Base-by-base conservation (phyloP, 2,888 invertebrate species). In the Calliscelio sp. region DNA sequence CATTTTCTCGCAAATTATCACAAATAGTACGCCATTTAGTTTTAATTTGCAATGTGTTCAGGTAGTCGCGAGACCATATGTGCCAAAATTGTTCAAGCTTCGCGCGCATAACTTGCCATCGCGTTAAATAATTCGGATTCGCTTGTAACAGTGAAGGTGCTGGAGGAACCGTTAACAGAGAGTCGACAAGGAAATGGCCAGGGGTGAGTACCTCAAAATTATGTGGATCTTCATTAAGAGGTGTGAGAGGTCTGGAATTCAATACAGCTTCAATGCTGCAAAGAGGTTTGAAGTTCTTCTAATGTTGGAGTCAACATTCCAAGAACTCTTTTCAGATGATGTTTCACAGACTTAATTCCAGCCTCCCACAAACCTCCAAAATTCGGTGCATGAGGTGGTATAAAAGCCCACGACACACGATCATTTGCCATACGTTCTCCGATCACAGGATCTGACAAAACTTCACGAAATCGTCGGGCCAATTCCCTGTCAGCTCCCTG, bases 331-430 rank as follows among this genome's bases (percentile, higher is more conserved):
- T 16, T 55, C 24, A 55, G 55, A 28, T 55, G 55, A n/a, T 28
- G 55, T 16, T 55, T 55, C 7, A 55, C 55, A 6, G 55, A 55
- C 55, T 55, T 55, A 1, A 55, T 28, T 55, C 55, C 55, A 8
- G 55, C 55, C 28, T 55, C 55, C 49, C 49, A 22, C 3, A 49
- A 22, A 4, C 49, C 49, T 2, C 49, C 49, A 10, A 49, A 22
- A 22, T 55, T 25, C 10, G 28, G 55, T 1, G 55, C 55, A 55
- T 55, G 1, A 28, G 55, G 55, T 1, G 53, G 53, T 6, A 53
- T 53, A 24, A 53, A 53, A 10, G 22, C 53, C 53, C 53, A 53
- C 24, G 22, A 24, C n/a, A 53, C 18, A 24, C 24, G 53, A 4
- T 22, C 18, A 16, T 55, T 49, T 22, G 49, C 20, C 3, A 49